These are phyloP conservation scores for Oceanodroma leucorhoa DNA, from an alignment of 2,797 vertebrate species.

Conservation along the genomic window DNA sequence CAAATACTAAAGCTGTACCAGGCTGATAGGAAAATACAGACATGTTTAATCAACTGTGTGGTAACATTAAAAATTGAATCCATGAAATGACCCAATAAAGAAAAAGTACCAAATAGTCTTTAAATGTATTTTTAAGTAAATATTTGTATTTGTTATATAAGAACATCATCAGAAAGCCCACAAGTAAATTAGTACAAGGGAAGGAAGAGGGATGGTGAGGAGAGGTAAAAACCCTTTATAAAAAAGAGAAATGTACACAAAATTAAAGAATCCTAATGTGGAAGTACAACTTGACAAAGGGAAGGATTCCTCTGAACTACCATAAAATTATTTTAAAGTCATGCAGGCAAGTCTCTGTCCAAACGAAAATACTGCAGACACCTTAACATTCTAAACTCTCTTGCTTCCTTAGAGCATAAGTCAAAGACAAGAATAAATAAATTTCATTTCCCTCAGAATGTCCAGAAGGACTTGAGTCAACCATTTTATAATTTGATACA, in stretches of 20 bases:
- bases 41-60: not conserved
- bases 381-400: not conserved
- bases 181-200: not conserved
- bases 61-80: not conserved
- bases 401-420: not conserved
- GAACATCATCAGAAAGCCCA: not conserved
- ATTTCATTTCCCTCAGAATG: not conserved
- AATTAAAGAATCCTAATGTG: not conserved
- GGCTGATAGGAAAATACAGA: not conserved
- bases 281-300: not conserved
- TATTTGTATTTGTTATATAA: not conserved
- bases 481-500: not conserved
- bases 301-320: not conserved
- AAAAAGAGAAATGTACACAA: not conserved
- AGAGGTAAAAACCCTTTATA: not conserved
- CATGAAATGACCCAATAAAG: not conserved
- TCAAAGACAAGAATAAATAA: not conserved
- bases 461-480: not conserved
- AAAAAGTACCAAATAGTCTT: not conserved
- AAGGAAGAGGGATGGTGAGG: not conserved
- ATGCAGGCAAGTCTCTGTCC: not conserved
- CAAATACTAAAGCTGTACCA: not conserved
- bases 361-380: not conserved
- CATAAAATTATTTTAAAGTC: not conserved
- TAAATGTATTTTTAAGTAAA: not conserved